Percentiles rank a stretch among this genome's conserved stretches.
Evolutionary conservation across 2,888 invertebrate genomes (phyloP).

Genomic region (Latrodectus hesperus): DNA sequence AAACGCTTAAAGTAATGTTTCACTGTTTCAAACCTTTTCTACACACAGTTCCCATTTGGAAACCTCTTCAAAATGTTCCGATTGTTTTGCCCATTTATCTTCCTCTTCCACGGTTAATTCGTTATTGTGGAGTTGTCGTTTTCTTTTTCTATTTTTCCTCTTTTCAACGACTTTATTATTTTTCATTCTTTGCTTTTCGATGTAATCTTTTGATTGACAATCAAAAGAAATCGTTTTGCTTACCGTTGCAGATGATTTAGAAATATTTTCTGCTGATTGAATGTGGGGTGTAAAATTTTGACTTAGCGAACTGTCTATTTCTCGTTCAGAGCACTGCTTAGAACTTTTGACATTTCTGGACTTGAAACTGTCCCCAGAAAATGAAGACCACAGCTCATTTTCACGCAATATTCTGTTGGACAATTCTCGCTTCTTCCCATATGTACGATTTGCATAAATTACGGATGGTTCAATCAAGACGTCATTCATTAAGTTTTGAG

Average conservation of each 20-base stretch:
- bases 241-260: no score
- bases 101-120: not conserved
- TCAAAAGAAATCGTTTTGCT: no score
- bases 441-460: conserved; percentile 4
- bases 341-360: no score
- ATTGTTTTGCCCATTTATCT: not conserved
- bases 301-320: not conserved
- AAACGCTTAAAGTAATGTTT: no score
- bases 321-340: no score
- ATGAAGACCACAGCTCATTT: no score
- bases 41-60: conserved; percentile 14
- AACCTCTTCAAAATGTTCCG: conserved; percentile 14
- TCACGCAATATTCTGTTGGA: no score
- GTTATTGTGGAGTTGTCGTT: no score
- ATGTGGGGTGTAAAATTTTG: not conserved
- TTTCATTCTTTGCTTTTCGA: not conserved
- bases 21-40: conserved; percentile 9
- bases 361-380: no score
- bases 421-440: not conserved
- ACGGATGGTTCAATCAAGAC: not conserved
- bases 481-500: not conserved
- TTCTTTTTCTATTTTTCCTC: not conserved
- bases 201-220: no score
- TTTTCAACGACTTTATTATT: not conserved
- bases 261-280: not conserved